Conservation (phyloP, 2,113 vertebrate genomes). For the Notechis scutatus region DNA sequence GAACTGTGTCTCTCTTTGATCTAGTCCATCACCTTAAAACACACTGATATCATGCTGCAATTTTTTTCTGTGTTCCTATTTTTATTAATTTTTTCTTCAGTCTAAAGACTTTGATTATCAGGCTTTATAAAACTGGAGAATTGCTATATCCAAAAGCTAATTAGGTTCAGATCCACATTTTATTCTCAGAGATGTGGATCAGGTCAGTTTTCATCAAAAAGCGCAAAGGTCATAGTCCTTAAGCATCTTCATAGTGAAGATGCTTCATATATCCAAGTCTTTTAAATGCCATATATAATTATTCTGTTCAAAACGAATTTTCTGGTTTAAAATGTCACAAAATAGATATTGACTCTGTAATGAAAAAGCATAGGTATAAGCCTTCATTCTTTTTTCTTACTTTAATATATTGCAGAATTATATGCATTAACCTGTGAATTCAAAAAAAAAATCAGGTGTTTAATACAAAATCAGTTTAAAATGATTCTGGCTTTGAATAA, state of each 20-base stretch:
- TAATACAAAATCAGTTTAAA: conserved; percentile 46
- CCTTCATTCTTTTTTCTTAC: conserved; percentile 47
- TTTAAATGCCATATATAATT: neutral
- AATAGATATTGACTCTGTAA: conserved; percentile 52
- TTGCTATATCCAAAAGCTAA: neutral
- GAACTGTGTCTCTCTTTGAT: neutral
- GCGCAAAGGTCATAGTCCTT: neutral
- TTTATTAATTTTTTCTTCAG: neutral
- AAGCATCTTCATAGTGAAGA: neutral
- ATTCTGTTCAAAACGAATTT: neutral
- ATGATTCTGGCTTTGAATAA: conserved; percentile 12
- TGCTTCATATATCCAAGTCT: neutral
- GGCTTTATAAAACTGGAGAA: neutral
- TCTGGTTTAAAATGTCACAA: conserved; percentile 35
- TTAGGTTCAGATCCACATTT: neutral
- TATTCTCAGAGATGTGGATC: neutral
- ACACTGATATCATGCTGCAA: neutral
- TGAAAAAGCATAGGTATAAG: conserved; percentile 35
- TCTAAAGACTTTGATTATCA: neutral
- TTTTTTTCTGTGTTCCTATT: neutral
- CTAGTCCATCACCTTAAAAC: neutral
- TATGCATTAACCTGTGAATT: conserved; percentile 45
- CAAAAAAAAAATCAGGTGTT: conserved; percentile 8
- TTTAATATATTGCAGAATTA: conserved; percentile 24
- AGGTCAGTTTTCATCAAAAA: neutral